phyloP scores from a whole-genome alignment of 2,113 vertebrate species.

The Epinephelus moara region DNA sequence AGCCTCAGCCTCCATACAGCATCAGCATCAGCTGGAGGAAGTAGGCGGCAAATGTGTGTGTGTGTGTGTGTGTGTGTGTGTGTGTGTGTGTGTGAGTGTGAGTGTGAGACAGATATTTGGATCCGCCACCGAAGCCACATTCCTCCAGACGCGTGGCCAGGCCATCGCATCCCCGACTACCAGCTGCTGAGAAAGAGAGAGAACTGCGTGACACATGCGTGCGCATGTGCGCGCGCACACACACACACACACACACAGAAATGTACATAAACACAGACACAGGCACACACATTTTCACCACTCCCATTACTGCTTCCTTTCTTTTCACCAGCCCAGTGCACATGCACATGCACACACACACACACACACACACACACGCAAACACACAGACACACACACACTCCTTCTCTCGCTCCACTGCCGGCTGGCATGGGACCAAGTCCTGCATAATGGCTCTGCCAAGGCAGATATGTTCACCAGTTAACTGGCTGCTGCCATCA shows the following conservation, averaged over 20 bases:
- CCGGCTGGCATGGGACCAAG: conserved; percentile 59
- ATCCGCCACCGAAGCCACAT: conserved; percentile 36
- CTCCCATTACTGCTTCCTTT: too few relatives aligned
- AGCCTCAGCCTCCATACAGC: not conserved
- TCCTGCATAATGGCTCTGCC: conserved; percentile 68
- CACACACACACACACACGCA: conserved; percentile 5
- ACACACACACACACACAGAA: too few relatives aligned
- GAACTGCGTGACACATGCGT: conserved; percentile 29
- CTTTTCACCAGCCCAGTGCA: not conserved
- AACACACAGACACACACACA: not conserved
- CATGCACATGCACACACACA: conserved; percentile 1
- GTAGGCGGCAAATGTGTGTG: not conserved
- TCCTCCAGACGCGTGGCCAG: conserved; percentile 57
- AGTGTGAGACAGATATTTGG: conserved; percentile 47
- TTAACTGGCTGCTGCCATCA: conserved; percentile 66
- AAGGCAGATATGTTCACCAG: conserved; percentile 70
- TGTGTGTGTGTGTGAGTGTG: not conserved
- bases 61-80: conserved; percentile 2
- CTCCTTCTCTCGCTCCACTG: conserved; percentile 20
- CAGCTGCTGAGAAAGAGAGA: conserved; percentile 55
- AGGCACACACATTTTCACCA: too few relatives aligned
- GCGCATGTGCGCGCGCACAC: not conserved
- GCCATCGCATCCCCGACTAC: conserved; percentile 48
- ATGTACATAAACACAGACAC: not conserved
- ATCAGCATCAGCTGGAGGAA: conserved; percentile 33